Conservation (phyloP, 2,113 vertebrate species). For the Rhipidura dahli region DNA sequence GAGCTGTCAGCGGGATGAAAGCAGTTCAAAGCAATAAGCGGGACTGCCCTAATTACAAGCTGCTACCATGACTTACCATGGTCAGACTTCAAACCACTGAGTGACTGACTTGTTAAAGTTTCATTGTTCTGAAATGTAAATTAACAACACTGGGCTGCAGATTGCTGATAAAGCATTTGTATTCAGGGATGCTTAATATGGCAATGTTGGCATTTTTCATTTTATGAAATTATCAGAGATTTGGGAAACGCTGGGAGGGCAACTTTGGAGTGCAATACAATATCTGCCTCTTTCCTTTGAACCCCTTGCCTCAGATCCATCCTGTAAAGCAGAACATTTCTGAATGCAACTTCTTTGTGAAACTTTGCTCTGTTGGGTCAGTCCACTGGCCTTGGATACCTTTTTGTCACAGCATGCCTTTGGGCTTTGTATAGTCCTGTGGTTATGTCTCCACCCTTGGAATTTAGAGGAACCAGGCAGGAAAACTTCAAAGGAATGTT, state of each 20-base stretch:
- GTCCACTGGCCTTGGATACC: conserved; percentile 51
- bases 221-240: conserved; percentile 67
- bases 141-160: conserved; percentile 58
- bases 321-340: conserved; percentile 43
- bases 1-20: conserved; percentile 76
- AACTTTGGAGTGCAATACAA: conserved; percentile 26
- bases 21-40: conserved; percentile 78
- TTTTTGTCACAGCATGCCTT: conserved; percentile 57
- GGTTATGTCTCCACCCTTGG: conserved; percentile 54
- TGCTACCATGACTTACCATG: conserved; percentile 65
- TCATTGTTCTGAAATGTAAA: conserved; percentile 73
- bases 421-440: conserved; percentile 46
- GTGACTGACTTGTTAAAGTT: conserved; percentile 66
- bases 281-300: conserved; percentile 58
- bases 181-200: conserved; percentile 55
- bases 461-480: conserved; percentile 40
- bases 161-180: conserved; percentile 68
- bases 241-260: conserved; percentile 54
- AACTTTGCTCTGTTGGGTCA: conserved; percentile 50
- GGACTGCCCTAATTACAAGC: conserved; percentile 81
- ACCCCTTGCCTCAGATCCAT: conserved; percentile 38
- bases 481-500: conserved; percentile 58
- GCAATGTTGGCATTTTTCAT: conserved; percentile 58
- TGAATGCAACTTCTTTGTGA: conserved; percentile 60
- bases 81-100: conserved; percentile 65